Evolutionary conservation across 2,888 invertebrate genomes (phyloP).

Genomic region (Ellobium chinense): DNA sequence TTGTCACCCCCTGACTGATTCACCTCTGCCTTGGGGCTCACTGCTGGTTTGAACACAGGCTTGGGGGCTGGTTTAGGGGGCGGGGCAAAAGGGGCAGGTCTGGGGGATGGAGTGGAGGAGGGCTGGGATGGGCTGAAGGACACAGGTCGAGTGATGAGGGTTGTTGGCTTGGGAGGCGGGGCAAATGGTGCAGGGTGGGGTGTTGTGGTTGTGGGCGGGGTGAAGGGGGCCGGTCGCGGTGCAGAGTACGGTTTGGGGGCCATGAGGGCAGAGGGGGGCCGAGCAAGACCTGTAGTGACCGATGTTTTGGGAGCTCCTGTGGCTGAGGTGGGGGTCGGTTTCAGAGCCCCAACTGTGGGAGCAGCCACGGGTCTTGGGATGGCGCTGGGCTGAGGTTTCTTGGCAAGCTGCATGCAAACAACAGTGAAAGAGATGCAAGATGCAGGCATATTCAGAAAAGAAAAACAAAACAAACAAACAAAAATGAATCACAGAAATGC

Average conservation of each 20-base stretch:
- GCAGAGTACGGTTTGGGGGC: slow-evolving; percentile 24
- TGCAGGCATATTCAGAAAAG: slow-evolving; percentile 18
- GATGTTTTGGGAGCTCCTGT: background rate
- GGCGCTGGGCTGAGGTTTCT: slow-evolving; percentile 30
- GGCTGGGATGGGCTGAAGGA: slow-evolving; percentile 10
- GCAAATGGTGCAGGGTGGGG: background rate
- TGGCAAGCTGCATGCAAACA: slow-evolving; percentile 33
- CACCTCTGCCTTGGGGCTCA: slow-evolving; percentile 61
- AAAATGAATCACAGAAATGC: background rate
- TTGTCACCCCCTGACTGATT: slow-evolving; percentile 16
- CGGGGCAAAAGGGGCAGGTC: slow-evolving; percentile 27
- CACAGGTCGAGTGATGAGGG: background rate
- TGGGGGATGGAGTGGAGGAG: background rate
- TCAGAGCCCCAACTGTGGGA: background rate
- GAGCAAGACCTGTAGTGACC: background rate
- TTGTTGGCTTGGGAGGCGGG: background rate
- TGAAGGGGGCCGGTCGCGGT: background rate
- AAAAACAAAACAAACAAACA: slow-evolving; percentile 7
- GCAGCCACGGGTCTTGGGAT: slow-evolving; percentile 1
- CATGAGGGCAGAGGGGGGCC: background rate
- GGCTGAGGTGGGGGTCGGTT: background rate
- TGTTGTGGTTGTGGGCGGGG: background rate
- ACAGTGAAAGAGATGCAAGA: slow-evolving; percentile 22
- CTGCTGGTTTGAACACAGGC: slow-evolving; percentile 56
- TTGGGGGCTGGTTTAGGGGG: slow-evolving; percentile 53